A percentile compares a stretch with the other conserved stretches of the same genome.
Conservation (phyloP, 2,113 vertebrate species). For the Embiotoca jacksoni region DNA sequence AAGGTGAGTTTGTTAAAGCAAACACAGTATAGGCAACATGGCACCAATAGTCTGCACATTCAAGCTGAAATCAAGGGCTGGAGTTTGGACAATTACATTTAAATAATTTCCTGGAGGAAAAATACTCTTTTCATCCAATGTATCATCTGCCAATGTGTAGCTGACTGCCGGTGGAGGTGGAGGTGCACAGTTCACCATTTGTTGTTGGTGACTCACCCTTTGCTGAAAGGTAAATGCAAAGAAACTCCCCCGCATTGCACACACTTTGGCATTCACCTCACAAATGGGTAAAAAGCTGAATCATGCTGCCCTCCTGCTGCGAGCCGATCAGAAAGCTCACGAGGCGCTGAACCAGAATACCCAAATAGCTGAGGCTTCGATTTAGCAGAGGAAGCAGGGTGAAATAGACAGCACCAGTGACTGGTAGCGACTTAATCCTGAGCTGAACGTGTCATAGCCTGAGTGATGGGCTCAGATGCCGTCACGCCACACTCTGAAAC, state of each 20-base stretch:
- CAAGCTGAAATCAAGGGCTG: slow-evolving; percentile 1
- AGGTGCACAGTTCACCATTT: slow-evolving; percentile 29
- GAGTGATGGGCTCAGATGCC: slow-evolving; percentile 5
- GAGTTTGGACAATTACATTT: background rate
- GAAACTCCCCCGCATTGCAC: background rate
- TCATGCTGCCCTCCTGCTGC: slow-evolving; percentile 9
- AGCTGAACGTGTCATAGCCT: slow-evolving; percentile 37
- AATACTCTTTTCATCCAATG: background rate
- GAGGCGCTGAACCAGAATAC: background rate
- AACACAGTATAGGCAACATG: background rate
- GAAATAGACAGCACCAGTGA: background rate
- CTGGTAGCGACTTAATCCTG: slow-evolving; percentile 39
- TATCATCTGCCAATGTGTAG: background rate
- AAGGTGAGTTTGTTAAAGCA: background rate
- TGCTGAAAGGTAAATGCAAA: slow-evolving; percentile 22
- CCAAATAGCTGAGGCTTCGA: slow-evolving; percentile 21
- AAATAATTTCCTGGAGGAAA: background rate
- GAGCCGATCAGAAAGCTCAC: slow-evolving; percentile 29
- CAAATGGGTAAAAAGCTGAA: slow-evolving; percentile 40
- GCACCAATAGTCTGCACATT: background rate
- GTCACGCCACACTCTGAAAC: slow-evolving; percentile 4
- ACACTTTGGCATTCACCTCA: slow-evolving; percentile 23
- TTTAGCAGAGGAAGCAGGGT: slow-evolving; percentile 19
- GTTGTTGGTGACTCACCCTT: slow-evolving; percentile 23
- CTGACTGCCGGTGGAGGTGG: background rate